Evolutionary conservation across 2,888 invertebrate genomes (phyloP), one percentile per base, ranked within the genome.

Genomic region (Platycheirus albimanus): DNA sequence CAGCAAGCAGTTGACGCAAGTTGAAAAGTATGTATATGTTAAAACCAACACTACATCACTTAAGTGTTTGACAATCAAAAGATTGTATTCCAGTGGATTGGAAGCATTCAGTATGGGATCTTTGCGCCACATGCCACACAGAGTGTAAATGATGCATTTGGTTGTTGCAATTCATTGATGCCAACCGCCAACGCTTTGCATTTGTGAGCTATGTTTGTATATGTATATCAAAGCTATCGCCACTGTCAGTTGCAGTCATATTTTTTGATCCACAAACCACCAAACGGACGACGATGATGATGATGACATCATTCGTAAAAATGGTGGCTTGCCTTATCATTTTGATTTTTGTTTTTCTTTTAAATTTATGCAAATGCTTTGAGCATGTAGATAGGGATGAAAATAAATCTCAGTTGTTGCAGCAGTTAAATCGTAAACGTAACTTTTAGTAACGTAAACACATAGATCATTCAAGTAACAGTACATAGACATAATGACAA

Each of bases 251-350:
- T 33, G 5, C n/a, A n/a, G 30, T 58, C 1, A 49, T 64, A 15
- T 52, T 47, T 64, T 41, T 41, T 41, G 45, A 20, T 54, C 33
- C 17, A 3, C 24, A 8, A 17, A 49, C 33, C 17, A 3, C 24
- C 6, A 17, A 49, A 41, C 24, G 20, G 36, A 20, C 41, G 19
- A 24, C 11, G 41, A 20, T 17, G 30, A 28, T 45, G 47, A 54
- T 52, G 36, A 70, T 81, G 81, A 81, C 76, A 81, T 81, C 81
- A 81, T 67, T 67, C 52, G 38, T 63, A 52, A 43, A 77, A 81
- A 77, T 67, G 71, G 56, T 67, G 49, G 30, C 28, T 71, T 33
- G 54, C 33, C 61, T 61, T 76, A 81, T 81, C 81, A 71, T 72
- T 72, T 15, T 3, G n/a, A 36, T 17, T n/a, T 75, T 52, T 45